Evolutionary conservation across 2,888 invertebrate species (phyloP).

Genomic region (Gastrophysa polygoni): DNA sequence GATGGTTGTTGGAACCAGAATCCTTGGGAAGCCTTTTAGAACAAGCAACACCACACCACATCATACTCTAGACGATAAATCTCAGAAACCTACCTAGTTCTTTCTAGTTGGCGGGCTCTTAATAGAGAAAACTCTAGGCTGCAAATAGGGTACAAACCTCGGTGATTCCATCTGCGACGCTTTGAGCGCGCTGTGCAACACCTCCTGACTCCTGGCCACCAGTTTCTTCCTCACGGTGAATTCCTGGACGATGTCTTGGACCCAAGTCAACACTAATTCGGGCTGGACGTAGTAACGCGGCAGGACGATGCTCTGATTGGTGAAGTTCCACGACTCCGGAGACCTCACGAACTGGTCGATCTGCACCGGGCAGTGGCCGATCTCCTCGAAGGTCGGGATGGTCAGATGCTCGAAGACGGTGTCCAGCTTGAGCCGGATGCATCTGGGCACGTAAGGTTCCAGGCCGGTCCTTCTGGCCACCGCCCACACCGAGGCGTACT

Average conservation of each 20-base stretch:
- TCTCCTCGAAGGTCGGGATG: conserved; percentile 63
- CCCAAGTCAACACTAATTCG: conserved; percentile 63
- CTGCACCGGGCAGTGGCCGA: conserved; percentile 62
- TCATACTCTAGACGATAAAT: too few species aligned
- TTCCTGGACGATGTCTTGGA: conserved; percentile 64
- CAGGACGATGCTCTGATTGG: conserved; percentile 64
- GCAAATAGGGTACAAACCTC: neutral
- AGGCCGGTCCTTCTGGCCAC: conserved; percentile 59
- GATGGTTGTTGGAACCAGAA: too few species aligned
- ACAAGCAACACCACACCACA: too few species aligned
- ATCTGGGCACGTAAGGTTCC: conserved; percentile 60
- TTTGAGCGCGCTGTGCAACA: conserved; percentile 33
- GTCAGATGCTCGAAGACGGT: conserved; percentile 63
- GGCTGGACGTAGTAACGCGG: conserved; percentile 62
- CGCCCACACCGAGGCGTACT: conserved; percentile 62
- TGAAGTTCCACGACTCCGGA: conserved; percentile 62
- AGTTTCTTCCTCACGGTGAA: conserved; percentile 62
- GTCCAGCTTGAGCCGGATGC: conserved; percentile 61
- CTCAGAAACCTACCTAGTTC: too few species aligned
- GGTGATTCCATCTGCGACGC: conserved; percentile 6
- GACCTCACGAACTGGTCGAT: conserved; percentile 60
- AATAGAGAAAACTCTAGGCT: too few species aligned
- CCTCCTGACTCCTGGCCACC: conserved; percentile 57
- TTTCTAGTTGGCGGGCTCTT: too few species aligned
- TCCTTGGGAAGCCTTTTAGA: too few species aligned